Conservation (phyloP, 92 coral and sea anemone genomes). For the Paramuricea clavata region DNA sequence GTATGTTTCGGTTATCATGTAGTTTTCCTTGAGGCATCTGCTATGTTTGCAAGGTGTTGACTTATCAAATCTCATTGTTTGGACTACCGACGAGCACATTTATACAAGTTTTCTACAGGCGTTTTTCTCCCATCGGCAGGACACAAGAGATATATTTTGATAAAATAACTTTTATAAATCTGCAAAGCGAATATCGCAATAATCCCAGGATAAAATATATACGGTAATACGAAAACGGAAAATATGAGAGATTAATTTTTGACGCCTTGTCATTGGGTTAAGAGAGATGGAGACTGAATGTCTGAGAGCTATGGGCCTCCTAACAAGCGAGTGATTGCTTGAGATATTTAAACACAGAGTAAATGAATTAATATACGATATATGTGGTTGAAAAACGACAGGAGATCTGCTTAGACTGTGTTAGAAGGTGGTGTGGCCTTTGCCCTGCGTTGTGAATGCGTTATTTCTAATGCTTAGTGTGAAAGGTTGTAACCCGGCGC, state of each 20-base stretch:
- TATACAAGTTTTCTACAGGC: no score
- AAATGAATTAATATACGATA: conserved; percentile 21
- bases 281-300: conserved; percentile 50
- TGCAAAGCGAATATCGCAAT: conserved; percentile 18
- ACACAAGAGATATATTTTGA: neutral
- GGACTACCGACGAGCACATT: neutral
- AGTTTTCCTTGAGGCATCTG: neutral
- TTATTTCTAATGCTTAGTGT: conserved; percentile 89
- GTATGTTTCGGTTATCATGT: neutral
- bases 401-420: conserved; percentile 52
- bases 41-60: neutral
- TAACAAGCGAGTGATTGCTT: conserved; percentile 40
- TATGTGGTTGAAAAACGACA: conserved; percentile 47
- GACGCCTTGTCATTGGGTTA: conserved; percentile 47
- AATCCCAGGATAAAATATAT: neutral
- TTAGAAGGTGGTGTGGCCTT: conserved; percentile 36
- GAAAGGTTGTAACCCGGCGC: conserved; percentile 75
- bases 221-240: conserved; percentile 22
- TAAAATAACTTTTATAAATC: neutral
- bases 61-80: neutral
- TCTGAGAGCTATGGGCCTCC: conserved; percentile 45
- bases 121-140: neutral
- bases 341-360: conserved; percentile 15
- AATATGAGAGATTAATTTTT: conserved; percentile 43
- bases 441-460: conserved; percentile 31